Conservation (phyloP, 2,113 vertebrate genomes). For the Apistogramma diplotaenia region DNA sequence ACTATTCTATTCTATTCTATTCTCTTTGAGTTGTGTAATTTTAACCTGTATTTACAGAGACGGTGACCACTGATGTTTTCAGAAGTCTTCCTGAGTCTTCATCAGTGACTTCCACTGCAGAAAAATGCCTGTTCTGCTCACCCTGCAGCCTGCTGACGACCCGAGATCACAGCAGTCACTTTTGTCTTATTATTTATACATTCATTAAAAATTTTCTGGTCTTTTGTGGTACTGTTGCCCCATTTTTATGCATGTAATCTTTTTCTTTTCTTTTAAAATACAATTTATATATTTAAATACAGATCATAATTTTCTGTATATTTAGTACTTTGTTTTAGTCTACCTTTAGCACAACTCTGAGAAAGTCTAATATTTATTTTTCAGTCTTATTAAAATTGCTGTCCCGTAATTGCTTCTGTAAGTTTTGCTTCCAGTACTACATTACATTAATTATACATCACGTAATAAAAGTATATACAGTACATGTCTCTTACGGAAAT, state of each 20-base stretch:
- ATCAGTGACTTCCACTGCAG: neutral
- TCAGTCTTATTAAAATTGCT: neutral
- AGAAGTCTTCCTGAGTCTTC: too few relatives aligned
- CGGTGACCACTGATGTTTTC: neutral
- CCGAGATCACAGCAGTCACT: neutral
- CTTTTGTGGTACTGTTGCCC: neutral
- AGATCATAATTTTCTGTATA: neutral
- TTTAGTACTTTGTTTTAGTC: neutral
- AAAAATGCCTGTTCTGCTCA: rapidly evolving
- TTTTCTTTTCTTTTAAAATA: rapidly evolving
- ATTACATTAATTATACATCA: neutral
- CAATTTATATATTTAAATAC: neutral
- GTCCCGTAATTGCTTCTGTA: neutral
- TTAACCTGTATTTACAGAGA: neutral
- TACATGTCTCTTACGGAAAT: neutral
- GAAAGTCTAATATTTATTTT: neutral
- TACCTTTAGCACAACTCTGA: neutral
- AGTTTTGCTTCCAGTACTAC: neutral
- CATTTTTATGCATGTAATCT: neutral
- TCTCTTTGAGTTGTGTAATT: neutral
- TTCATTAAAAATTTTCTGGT: neutral
- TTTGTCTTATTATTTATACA: neutral
- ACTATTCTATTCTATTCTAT: too few relatives aligned
- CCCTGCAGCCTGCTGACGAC: neutral
- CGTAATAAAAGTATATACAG: neutral